Percentiles rank a stretch among this genome's conserved stretches.
Evolutionary conservation across 2,888 invertebrate species (phyloP).

Genomic region (Macrosoma leucophasiata): DNA sequence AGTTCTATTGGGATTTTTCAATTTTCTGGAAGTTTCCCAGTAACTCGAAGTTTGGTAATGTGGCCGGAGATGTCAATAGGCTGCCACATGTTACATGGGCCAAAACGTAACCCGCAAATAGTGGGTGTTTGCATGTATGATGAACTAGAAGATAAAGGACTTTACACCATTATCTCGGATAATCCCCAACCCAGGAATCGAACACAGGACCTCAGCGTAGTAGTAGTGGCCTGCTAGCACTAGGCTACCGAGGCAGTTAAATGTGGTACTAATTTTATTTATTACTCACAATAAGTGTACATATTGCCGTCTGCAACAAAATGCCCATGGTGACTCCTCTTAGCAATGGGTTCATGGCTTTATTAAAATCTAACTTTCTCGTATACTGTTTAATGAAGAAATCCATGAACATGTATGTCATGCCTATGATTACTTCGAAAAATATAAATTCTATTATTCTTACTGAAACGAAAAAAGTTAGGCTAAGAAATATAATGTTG

Average conservation of each 20-base stretch:
- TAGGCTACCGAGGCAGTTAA: too few relatives aligned
- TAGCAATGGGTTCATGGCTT: constrained; percentile 45
- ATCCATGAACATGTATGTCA: constrained; percentile 57
- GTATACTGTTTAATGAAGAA: constrained; percentile 56
- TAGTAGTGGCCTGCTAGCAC: neutral
- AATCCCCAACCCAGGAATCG: too few relatives aligned
- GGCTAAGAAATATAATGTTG: too few relatives aligned
- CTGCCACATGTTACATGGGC: too few relatives aligned
- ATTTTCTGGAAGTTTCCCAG: too few relatives aligned
- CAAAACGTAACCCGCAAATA: too few relatives aligned
- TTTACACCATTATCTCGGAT: too few relatives aligned
- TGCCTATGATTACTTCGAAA: constrained; percentile 39
- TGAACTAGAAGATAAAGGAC: too few relatives aligned
- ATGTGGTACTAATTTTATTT: neutral
- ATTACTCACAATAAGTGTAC: constrained; percentile 43
- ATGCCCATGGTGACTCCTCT: constrained; percentile 45
- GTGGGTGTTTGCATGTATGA: too few relatives aligned
- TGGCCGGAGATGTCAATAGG: too few relatives aligned
- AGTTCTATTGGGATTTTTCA: too few relatives aligned
- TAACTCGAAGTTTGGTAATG: too few relatives aligned
- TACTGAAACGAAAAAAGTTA: constrained; percentile 41
- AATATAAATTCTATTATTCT: constrained; percentile 42
- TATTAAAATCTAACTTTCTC: constrained; percentile 38
- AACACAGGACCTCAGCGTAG: neutral
- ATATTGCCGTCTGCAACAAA: constrained; percentile 43